Percentiles rank a stretch among this genome's conserved stretches.
These are phyloP conservation scores for Mola mola DNA, from an alignment of 2,113 vertebrate genomes.

Conservation along the genomic window DNA sequence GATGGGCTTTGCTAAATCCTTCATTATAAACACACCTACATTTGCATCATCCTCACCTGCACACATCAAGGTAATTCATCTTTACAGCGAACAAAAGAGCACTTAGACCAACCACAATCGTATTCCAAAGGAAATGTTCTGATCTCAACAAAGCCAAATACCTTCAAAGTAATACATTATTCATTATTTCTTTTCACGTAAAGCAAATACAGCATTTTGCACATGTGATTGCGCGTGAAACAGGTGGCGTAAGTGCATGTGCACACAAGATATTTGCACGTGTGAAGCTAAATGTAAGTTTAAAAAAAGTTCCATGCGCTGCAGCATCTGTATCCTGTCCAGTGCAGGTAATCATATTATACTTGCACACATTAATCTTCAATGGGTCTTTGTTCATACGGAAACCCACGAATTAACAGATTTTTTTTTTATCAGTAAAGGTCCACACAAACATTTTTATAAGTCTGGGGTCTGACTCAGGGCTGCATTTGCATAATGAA, in stretches of 20 bases:
- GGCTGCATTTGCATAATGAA: constrained; percentile 79
- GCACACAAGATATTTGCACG: too few species aligned
- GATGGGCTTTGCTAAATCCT: constrained; percentile 35
- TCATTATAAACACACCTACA: constrained; percentile 13
- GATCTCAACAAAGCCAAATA: too few species aligned
- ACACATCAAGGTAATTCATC: constrained; percentile 10
- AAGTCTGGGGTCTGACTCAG: constrained; percentile 50
- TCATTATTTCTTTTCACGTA: too few species aligned
- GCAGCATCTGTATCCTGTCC: constrained; percentile 30
- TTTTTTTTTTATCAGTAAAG: constrained; percentile 57
- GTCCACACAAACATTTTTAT: constrained; percentile 60
- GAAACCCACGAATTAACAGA: constrained; percentile 43
- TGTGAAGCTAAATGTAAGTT: constrained; percentile 6
- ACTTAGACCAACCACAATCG: too few species aligned
- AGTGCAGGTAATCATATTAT: constrained; percentile 37
- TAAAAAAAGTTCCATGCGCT: not conserved
- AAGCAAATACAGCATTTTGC: not conserved
- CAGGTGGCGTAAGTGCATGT: not conserved
- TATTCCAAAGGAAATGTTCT: too few species aligned
- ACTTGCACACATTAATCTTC: constrained; percentile 15
- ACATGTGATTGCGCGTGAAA: not conserved
- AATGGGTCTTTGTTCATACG: constrained; percentile 30
- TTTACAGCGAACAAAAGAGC: too few species aligned
- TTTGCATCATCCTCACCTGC: constrained; percentile 1
- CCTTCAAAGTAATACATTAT: too few species aligned